phyloP scores from a whole-genome alignment of 2,888 invertebrate genomes.

The Melanophora roralis region DNA sequence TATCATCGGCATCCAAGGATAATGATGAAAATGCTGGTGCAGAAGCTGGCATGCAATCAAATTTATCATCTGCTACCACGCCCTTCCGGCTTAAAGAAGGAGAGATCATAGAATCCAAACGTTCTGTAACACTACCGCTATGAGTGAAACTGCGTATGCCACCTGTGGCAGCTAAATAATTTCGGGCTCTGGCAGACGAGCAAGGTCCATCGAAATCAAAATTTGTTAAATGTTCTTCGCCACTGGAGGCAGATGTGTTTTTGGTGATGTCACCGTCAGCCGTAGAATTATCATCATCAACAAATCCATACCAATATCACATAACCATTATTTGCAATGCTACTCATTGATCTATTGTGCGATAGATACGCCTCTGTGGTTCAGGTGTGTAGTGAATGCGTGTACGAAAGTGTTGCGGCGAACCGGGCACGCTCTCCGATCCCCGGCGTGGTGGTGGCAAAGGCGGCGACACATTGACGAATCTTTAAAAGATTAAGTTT shows the following conservation, averaged over 20 bases:
- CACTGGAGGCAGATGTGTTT: neutral
- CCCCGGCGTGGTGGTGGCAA: slow-evolving; percentile 79
- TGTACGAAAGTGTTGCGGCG: slow-evolving; percentile 82
- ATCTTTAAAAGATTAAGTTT: slow-evolving; percentile 66
- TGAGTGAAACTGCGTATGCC: slow-evolving; percentile 48
- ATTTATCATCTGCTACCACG: neutral
- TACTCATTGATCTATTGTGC: slow-evolving; percentile 78
- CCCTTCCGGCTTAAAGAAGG: neutral
- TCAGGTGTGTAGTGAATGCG: slow-evolving; percentile 81
- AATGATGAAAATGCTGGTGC: slow-evolving; percentile 60
- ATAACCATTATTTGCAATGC: slow-evolving; percentile 77
- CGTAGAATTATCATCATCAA: slow-evolving; percentile 66
- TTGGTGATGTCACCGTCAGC: slow-evolving; percentile 17
- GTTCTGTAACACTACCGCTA: slow-evolving; percentile 57
- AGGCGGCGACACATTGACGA: slow-evolving; percentile 78
- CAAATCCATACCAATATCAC: slow-evolving; percentile 78
- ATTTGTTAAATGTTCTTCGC: neutral
- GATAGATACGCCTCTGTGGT: slow-evolving; percentile 79
- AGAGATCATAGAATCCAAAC: slow-evolving; percentile 43
- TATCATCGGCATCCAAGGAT: slow-evolving; percentile 58
- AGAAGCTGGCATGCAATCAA: slow-evolving; percentile 51
- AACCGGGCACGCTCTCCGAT: slow-evolving; percentile 85
- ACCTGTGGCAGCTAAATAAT: slow-evolving; percentile 28
- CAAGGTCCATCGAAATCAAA: slow-evolving; percentile 31
- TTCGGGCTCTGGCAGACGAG: slow-evolving; percentile 31